These are phyloP conservation scores for Acyrthosiphon pisum DNA, from an alignment of 1,140 invertebrate genomes.

Conservation along the genomic window DNA sequence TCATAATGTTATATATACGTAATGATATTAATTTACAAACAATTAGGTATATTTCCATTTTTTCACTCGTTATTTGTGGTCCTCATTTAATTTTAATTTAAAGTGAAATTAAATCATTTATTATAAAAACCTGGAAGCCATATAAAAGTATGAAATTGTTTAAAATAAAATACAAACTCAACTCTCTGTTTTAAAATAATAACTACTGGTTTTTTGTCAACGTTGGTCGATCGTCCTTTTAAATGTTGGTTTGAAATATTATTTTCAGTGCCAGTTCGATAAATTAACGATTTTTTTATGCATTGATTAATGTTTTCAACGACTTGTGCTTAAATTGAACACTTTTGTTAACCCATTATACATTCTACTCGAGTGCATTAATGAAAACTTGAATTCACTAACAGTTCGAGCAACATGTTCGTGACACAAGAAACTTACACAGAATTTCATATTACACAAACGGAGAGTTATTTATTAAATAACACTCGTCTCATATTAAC, in stretches of 20 bases:
- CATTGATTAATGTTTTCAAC: neutral
- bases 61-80: neutral
- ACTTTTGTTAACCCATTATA: neutral
- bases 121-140: neutral
- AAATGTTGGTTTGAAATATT: neutral
- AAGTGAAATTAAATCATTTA: neutral
- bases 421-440: neutral
- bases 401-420: neutral
- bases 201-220: neutral
- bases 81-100: neutral
- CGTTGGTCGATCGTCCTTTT: neutral
- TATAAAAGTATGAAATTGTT: neutral
- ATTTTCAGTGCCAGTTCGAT: neutral
- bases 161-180: neutral
- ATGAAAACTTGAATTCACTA: neutral
- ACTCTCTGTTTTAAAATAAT: neutral
- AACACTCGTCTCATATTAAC: neutral
- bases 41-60: neutral
- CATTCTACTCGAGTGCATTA: neutral
- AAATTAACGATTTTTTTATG: neutral
- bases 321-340: neutral
- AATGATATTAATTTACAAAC: too few species aligned
- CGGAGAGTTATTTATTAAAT: neutral
- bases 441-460: neutral
- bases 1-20: neutral